phyloP scores from a whole-genome alignment of 2,113 vertebrate genomes.

The Zingel zingel region DNA sequence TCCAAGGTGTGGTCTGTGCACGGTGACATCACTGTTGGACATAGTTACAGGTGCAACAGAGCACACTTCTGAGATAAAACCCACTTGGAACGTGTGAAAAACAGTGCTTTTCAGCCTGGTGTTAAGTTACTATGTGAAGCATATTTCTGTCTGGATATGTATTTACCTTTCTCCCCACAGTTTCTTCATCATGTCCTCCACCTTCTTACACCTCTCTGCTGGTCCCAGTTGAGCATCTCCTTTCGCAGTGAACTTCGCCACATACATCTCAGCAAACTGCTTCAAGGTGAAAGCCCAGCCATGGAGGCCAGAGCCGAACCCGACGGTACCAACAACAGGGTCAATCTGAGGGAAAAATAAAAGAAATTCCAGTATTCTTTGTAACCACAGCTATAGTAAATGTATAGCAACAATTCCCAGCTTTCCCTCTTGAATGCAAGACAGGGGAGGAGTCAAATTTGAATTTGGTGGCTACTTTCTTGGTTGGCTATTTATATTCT shows the following conservation, averaged over 20 bases:
- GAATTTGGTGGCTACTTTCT: too few species aligned
- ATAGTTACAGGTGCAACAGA: background rate
- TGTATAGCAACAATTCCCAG: background rate
- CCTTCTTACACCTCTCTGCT: conserved; percentile 92
- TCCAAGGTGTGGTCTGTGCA: background rate
- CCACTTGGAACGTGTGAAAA: background rate
- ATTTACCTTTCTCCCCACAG: conserved; percentile 94
- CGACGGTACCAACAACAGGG: conserved; percentile 92
- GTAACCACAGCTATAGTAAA: background rate
- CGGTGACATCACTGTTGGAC: background rate
- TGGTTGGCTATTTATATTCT: too few species aligned
- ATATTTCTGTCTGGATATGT: background rate
- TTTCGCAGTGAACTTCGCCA: conserved; percentile 94
- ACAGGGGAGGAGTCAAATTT: too few species aligned
- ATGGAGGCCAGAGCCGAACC: conserved; percentile 95
- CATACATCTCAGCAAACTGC: conserved; percentile 98
- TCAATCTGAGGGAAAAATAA: conserved; percentile 86
- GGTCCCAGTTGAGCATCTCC: conserved; percentile 87
- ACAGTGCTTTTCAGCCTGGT: background rate
- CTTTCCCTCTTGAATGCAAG: too few species aligned
- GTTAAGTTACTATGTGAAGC: background rate
- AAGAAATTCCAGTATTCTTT: background rate
- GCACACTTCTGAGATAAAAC: background rate
- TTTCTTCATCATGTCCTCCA: conserved; percentile 99
- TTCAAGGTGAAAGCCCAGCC: conserved; percentile 99